phyloP scores from a whole-genome alignment of 1,140 invertebrate genomes.

The Plodia interpunctella region DNA sequence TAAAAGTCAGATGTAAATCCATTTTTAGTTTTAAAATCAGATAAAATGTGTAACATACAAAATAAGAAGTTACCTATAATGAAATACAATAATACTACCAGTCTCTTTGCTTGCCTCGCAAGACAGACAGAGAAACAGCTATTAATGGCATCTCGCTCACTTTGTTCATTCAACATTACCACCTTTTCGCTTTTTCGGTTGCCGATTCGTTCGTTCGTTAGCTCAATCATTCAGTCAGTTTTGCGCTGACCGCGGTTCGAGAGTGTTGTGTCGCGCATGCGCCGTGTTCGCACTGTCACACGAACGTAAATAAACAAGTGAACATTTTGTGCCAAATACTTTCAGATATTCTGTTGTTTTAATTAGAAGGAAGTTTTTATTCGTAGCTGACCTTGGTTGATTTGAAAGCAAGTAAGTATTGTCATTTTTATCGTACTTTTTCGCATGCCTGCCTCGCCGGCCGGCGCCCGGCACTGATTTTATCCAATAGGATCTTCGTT shows the following conservation, averaged over 20 bases:
- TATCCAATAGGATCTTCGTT: conserved; percentile 28
- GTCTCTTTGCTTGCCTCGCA: no score
- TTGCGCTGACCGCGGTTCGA: conserved; percentile 36
- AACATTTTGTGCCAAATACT: conserved; percentile 46
- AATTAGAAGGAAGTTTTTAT: conserved; percentile 7
- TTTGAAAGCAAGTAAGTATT: conserved; percentile 40
- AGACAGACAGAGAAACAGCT: no score
- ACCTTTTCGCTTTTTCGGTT: not conserved
- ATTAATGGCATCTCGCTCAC: no score
- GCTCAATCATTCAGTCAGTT: conserved; percentile 29
- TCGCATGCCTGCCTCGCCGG: conserved; percentile 26
- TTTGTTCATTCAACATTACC: not conserved
- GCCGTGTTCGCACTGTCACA: conserved; percentile 47
- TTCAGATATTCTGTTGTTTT: conserved; percentile 25
- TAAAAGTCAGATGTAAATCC: no score
- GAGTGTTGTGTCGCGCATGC: conserved; percentile 49
- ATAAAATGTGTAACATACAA: no score
- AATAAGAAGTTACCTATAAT: no score
- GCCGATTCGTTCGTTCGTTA: conserved; percentile 7
- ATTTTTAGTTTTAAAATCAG: no score
- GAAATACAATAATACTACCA: no score
- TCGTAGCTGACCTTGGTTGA: not conserved
- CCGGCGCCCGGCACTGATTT: conserved; percentile 40
- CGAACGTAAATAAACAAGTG: conserved; percentile 71
- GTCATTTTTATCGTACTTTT: conserved; percentile 51